Evolutionary conservation across 2,113 vertebrate genomes (phyloP).

Genomic region (Tetrax tetrax): DNA sequence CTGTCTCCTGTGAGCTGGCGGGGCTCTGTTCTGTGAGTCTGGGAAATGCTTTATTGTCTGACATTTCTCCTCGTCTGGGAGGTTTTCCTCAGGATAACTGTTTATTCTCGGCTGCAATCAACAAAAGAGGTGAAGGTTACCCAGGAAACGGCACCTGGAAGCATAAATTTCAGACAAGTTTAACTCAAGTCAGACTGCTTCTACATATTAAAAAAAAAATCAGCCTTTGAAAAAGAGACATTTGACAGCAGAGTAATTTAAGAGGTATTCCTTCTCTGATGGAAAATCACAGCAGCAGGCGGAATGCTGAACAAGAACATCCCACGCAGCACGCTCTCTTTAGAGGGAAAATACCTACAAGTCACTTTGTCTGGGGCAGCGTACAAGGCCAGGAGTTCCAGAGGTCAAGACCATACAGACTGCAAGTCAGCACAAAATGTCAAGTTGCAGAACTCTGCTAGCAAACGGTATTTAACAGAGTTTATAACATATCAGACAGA

Average conservation of each 20-base stretch:
- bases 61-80: constrained; percentile 83
- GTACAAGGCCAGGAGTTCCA: not conserved
- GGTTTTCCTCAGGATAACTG: constrained; percentile 85
- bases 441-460: not conserved
- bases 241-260: not conserved
- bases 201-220: not conserved
- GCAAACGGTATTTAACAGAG: not conserved
- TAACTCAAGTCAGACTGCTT: not conserved
- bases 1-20: constrained; percentile 80
- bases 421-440: not conserved
- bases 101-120: constrained; percentile 83
- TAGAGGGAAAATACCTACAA: not conserved
- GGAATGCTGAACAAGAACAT: not conserved
- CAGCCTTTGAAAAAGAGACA: not conserved
- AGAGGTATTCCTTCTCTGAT: not conserved
- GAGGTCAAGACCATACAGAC: not conserved
- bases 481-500: not conserved
- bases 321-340: not conserved
- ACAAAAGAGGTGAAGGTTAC: constrained; percentile 3
- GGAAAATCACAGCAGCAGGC: not conserved
- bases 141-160: not conserved
- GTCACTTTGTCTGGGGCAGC: not conserved
- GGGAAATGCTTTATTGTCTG: constrained; percentile 89
- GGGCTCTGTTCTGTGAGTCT: constrained; percentile 78
- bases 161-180: not conserved